Percentiles rank a stretch among this genome's conserved stretches.
phyloP scores from a whole-genome alignment of 2,888 invertebrate genomes.

The Tenthredo amoena region DNA sequence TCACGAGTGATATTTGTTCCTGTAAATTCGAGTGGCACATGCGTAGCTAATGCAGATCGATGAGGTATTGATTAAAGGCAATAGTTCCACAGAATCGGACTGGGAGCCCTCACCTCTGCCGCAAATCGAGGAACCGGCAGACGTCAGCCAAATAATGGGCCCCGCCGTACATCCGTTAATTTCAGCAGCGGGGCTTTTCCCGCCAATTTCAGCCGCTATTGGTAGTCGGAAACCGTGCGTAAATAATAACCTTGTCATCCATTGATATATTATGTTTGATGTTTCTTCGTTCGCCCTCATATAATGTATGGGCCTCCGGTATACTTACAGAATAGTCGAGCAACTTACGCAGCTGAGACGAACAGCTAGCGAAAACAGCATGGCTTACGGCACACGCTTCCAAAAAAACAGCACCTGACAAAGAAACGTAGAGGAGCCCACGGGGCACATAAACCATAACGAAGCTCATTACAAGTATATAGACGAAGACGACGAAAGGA shows the following conservation, averaged over 20 bases:
- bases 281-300: background rate
- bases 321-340: constrained; percentile 55
- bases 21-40: constrained; percentile 18
- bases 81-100: constrained; percentile 72
- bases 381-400: constrained; percentile 54
- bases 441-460: background rate
- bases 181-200: constrained; percentile 70
- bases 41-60: constrained; percentile 37
- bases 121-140: constrained; percentile 70
- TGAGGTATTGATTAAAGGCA: constrained; percentile 49
- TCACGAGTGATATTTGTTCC: background rate
- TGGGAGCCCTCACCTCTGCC: constrained; percentile 72
- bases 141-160: constrained; percentile 70
- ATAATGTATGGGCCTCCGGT: background rate
- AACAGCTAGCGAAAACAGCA: constrained; percentile 65
- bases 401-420: constrained; percentile 53
- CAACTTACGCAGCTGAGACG: constrained; percentile 64
- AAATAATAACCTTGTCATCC: constrained; percentile 14
- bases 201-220: constrained; percentile 67
- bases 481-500: constrained; percentile 14
- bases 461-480: background rate
- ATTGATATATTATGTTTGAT: background rate
- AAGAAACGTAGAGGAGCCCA: background rate
- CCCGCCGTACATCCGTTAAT: constrained; percentile 69
- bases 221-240: constrained; percentile 53